Evolutionary conservation across 2,797 vertebrate genomes (phyloP).

Genomic region (Mycteria americana): DNA sequence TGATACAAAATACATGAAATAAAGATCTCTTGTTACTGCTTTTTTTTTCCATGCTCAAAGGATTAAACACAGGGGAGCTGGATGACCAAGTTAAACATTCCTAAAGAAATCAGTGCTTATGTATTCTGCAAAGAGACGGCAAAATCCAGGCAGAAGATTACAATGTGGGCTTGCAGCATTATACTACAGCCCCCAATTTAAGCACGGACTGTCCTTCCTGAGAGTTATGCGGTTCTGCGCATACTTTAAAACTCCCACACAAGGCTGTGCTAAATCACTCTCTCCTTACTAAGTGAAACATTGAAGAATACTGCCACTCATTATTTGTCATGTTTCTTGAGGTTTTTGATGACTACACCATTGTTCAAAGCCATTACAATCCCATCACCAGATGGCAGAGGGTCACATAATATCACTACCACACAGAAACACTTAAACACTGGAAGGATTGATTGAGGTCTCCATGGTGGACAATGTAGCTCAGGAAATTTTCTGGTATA

Average conservation of each 20-base stretch:
- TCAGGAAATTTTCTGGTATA: conserved; percentile 41
- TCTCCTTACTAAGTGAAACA: conserved; percentile 40
- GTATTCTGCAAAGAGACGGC: not conserved
- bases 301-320: conserved; percentile 24
- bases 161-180: not conserved
- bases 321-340: conserved; percentile 33
- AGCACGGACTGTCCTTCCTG: not conserved
- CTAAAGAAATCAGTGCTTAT: not conserved
- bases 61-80: not conserved
- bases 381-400: conserved; percentile 51
- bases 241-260: conserved; percentile 36
- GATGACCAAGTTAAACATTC: not conserved
- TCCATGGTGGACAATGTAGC: not conserved
- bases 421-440: conserved; percentile 50
- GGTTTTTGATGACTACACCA: not conserved
- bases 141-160: not conserved
- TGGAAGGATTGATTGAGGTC: conserved; percentile 44
- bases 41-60: not conserved
- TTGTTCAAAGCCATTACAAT: conserved; percentile 47
- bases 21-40: not conserved
- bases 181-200: not conserved
- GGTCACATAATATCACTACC: conserved; percentile 51
- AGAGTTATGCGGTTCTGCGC: not conserved
- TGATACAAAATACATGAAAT: not conserved
- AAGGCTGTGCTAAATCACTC: conserved; percentile 26